Conservation (phyloP, 2,888 invertebrate species). For the Atherix ibis region DNA sequence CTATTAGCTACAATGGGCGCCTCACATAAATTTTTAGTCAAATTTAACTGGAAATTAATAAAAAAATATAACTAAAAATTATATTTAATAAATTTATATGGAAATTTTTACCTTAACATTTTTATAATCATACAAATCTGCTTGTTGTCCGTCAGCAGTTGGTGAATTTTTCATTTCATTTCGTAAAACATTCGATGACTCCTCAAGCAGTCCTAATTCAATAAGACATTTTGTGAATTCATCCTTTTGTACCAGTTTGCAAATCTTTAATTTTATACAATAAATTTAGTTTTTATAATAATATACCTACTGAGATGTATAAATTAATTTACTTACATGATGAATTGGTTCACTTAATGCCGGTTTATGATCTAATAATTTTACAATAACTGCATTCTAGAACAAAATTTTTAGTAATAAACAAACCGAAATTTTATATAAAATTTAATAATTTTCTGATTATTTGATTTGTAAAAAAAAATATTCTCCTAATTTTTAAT, state of each 20-base stretch:
- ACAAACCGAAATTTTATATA: no score
- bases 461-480: no score
- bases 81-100: not conserved
- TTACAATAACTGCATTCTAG: conserved; percentile 38
- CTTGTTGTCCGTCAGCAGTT: conserved; percentile 13
- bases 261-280: conserved; percentile 22
- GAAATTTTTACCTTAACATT: conserved; percentile 20
- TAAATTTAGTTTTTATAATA: no score
- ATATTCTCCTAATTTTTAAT: no score
- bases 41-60: conserved; percentile 23
- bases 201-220: conserved; percentile 38
- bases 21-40: conserved; percentile 44
- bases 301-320: no score
- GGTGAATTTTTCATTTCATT: conserved; percentile 18
- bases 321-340: conserved; percentile 28
- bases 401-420: conserved; percentile 5
- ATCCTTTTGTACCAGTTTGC: conserved; percentile 44
- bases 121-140: conserved; percentile 21
- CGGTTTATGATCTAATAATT: conserved; percentile 35
- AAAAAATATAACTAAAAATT: not conserved
- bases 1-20: conserved; percentile 41
- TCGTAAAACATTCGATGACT: conserved; percentile 18
- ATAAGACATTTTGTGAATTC: conserved; percentile 43
- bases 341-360: conserved; percentile 35
- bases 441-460: no score